Conservation (phyloP, 2,888 invertebrate species). For the Dasysyrphus albostriatus region DNA sequence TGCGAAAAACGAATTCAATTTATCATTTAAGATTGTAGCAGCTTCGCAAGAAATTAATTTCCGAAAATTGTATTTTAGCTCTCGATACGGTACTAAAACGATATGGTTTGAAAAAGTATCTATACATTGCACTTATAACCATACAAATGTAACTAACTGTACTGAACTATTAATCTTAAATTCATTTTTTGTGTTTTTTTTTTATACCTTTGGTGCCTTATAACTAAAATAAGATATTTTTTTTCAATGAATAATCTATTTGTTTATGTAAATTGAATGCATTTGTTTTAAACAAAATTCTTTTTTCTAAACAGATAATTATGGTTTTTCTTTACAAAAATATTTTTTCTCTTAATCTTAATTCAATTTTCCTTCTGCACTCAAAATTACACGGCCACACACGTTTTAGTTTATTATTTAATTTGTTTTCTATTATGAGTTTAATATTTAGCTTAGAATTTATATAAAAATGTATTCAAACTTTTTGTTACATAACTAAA, state of each 20-base stretch:
- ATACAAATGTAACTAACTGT: too few species aligned
- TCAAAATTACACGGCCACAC: constrained; percentile 62
- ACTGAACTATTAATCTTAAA: neutral
- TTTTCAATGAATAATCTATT: neutral
- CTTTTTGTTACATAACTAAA: constrained; percentile 37
- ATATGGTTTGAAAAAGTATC: too few species aligned
- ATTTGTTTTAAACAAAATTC: neutral
- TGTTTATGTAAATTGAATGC: constrained; percentile 3
- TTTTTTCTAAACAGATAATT: neutral
- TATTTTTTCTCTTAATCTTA: neutral
- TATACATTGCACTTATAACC: too few species aligned
- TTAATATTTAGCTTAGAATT: constrained; percentile 24
- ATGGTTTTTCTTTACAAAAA: too few species aligned
- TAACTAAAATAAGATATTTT: constrained; percentile 4
- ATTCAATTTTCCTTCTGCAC: constrained; percentile 33
- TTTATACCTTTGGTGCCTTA: neutral
- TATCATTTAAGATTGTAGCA: too few species aligned
- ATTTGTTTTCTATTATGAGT: constrained; percentile 24
- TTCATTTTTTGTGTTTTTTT: constrained; percentile 13
- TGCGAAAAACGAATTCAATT: too few species aligned
- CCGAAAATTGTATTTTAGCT: too few species aligned
- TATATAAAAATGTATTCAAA: constrained; percentile 36
- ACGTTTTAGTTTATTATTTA: constrained; percentile 25
- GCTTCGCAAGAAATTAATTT: too few species aligned
- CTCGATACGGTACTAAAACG: too few species aligned